phyloP scores from a whole-genome alignment of 2,888 invertebrate species.

The Ryuthela nishihirai region DNA sequence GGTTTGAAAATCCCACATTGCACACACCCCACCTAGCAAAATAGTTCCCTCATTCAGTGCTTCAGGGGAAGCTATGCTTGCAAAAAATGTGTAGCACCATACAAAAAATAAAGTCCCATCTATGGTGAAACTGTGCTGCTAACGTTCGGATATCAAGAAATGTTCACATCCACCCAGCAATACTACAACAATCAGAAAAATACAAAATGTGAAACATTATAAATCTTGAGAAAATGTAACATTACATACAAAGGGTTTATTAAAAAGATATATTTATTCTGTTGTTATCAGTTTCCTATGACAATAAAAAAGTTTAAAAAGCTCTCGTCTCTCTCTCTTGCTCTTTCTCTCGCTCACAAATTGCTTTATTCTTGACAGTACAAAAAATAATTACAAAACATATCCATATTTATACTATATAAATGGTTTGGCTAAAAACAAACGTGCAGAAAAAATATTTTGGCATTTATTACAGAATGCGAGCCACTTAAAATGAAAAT shows the following conservation, averaged over 20 bases:
- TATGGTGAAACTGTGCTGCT: conserved; percentile 34
- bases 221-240: conserved; percentile 41
- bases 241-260: conserved; percentile 40
- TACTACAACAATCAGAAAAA: conserved; percentile 40
- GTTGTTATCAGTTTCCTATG: conserved; percentile 33
- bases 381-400: conserved; percentile 37
- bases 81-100: conserved; percentile 39
- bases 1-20: too few species aligned
- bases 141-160: conserved; percentile 32
- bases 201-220: conserved; percentile 40
- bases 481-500: too few species aligned
- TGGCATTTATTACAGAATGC: too few species aligned
- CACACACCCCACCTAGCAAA: conserved; percentile 35
- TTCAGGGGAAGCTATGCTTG: conserved; percentile 34
- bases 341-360: conserved; percentile 31
- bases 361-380: conserved; percentile 26
- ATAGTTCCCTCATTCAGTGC: conserved; percentile 32
- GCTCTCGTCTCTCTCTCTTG: conserved; percentile 33
- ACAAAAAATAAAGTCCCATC: conserved; percentile 37
- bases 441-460: too few species aligned
- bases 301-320: conserved; percentile 41
- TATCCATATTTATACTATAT: conserved; percentile 26
- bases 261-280: conserved; percentile 38
- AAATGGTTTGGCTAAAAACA: conserved; percentile 26
- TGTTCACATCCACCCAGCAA: conserved; percentile 36